Evolutionary conservation across 2,797 vertebrate species (phyloP).

Genomic region (Myoxocephalus aenaeus): DNA sequence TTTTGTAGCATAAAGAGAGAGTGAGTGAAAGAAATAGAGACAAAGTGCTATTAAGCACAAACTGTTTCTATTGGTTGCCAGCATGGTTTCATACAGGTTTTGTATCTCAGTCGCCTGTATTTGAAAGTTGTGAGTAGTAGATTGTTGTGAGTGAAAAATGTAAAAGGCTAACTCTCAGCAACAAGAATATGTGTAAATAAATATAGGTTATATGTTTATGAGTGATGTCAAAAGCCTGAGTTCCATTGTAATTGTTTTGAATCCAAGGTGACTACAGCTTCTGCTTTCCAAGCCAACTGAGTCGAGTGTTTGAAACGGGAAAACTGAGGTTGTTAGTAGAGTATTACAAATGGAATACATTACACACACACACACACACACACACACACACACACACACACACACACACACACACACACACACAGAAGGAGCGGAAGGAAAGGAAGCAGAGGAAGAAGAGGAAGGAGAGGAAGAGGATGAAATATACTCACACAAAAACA

Average conservation of each 20-base stretch:
- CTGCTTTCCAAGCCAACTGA: not conserved
- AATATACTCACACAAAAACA: slow-evolving; percentile 31
- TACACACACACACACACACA: slow-evolving; percentile 31
- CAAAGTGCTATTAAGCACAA: not conserved
- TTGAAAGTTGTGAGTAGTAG: not conserved
- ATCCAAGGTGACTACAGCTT: not conserved
- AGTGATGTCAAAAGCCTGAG: not conserved
- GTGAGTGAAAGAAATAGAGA: not conserved
- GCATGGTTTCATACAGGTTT: not conserved
- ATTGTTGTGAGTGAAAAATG: not conserved
- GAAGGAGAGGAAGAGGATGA: slow-evolving; percentile 31
- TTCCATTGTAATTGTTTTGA: not conserved
- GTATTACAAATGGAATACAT: not conserved
- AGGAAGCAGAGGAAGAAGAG: slow-evolving; percentile 1
- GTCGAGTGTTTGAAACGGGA: not conserved
- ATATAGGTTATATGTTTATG: not conserved
- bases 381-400: slow-evolving; percentile 35
- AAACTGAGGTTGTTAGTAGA: not conserved
- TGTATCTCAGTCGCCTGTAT: not conserved
- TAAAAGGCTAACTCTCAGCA: not conserved
- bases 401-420: slow-evolving; percentile 36
- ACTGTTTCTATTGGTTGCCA: not conserved
- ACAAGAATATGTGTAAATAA: not conserved
- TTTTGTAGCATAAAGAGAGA: slow-evolving; percentile 13
- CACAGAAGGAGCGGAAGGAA: slow-evolving; percentile 6